Conservation (phyloP, 2,113 vertebrate species). For the Xenus cinereus region DNA sequence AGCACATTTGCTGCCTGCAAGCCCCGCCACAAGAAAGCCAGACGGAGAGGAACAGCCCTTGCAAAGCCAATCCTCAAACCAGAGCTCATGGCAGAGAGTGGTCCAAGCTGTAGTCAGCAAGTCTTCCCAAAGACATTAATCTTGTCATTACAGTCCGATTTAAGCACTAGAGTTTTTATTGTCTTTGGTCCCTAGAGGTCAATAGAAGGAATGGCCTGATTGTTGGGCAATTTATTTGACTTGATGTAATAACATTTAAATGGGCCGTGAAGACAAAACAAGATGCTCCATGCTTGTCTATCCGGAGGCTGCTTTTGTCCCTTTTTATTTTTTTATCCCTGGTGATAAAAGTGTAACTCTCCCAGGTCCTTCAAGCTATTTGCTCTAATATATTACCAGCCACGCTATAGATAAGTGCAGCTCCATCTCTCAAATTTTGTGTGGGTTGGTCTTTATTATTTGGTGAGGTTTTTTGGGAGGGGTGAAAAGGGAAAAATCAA, state of each 20-base stretch:
- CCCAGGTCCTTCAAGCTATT: background rate
- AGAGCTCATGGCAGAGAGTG: background rate
- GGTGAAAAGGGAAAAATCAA: background rate
- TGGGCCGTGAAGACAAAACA: background rate
- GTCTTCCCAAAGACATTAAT: background rate
- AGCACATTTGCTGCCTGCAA: background rate
- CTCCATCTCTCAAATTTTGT: background rate
- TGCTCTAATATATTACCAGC: background rate
- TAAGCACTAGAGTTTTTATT: background rate
- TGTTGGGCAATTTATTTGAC: conserved; percentile 22
- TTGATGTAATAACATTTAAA: background rate
- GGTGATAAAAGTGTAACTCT: background rate
- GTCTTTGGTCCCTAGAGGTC: background rate
- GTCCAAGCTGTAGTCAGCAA: background rate
- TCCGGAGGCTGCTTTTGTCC: background rate
- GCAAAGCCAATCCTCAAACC: background rate
- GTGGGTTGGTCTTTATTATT: background rate
- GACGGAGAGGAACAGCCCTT: background rate
- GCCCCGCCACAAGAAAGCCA: background rate
- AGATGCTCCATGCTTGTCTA: background rate
- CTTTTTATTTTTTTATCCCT: background rate
- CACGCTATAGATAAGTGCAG: background rate
- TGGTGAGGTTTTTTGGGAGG: background rate
- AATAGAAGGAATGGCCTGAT: background rate
- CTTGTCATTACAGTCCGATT: background rate